phyloP scores from a whole-genome alignment of 2,888 invertebrate species.

The Erebia epiphron region DNA sequence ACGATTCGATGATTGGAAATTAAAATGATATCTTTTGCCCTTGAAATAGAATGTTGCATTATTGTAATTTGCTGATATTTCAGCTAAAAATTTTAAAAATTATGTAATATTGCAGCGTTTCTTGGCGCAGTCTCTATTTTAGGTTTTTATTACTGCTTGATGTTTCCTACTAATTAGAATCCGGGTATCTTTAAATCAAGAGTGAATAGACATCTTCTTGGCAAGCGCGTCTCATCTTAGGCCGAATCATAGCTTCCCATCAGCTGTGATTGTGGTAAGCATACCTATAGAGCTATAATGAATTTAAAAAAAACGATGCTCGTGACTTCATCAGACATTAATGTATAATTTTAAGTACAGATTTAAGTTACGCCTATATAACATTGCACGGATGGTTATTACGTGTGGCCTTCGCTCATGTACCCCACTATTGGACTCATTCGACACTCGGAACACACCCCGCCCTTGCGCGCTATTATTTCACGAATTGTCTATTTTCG shows the following conservation, averaged over 20 bases:
- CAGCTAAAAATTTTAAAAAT: background rate
- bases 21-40: background rate
- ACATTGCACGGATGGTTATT: background rate
- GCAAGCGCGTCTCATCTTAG: too few relatives aligned
- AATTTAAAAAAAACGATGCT: too few relatives aligned
- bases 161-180: background rate
- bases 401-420: slow-evolving; percentile 5
- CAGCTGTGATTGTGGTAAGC: too few relatives aligned
- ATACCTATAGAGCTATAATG: too few relatives aligned
- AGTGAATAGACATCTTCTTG: too few relatives aligned
- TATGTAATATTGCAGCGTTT: background rate
- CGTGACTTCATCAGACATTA: too few relatives aligned
- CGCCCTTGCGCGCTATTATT: slow-evolving; percentile 29
- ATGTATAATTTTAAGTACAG: too few relatives aligned
- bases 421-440: background rate
- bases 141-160: too few relatives aligned
- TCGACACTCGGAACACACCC: slow-evolving; percentile 13
- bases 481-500: slow-evolving; percentile 12
- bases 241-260: too few relatives aligned
- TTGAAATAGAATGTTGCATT: background rate
- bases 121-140: too few relatives aligned
- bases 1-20: background rate
- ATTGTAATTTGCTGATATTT: background rate
- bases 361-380: too few relatives aligned
- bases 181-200: too few relatives aligned